Conservation (phyloP, 2,797 vertebrate species). For the Alectoris magna region DNA sequence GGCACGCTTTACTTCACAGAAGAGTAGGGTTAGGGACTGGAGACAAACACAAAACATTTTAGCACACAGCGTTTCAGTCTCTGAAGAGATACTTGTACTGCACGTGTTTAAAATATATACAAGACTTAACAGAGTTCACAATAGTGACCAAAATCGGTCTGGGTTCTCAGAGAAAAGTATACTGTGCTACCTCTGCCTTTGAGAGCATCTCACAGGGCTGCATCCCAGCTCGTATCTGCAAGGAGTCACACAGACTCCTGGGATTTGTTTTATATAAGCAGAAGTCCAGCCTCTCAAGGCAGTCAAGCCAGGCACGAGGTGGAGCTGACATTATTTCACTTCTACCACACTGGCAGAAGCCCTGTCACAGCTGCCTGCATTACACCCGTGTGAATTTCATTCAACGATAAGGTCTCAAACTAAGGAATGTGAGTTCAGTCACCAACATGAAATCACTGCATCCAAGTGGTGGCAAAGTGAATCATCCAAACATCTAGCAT, state of each 20-base stretch:
- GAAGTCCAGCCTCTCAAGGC: background rate
- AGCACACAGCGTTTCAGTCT: background rate
- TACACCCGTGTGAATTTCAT: rapidly evolving
- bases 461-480: background rate
- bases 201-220: background rate
- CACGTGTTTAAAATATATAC: rapidly evolving
- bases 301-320: background rate
- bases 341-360: background rate
- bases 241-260: background rate
- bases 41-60: background rate
- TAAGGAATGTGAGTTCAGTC: background rate
- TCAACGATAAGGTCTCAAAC: background rate
- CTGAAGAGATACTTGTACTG: background rate
- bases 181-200: background rate
- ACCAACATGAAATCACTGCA: rapidly evolving
- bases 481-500: rapidly evolving
- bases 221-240: background rate
- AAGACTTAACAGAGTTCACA: background rate
- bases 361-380: too few species aligned
- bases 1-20: background rate
- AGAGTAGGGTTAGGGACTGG: background rate
- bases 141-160: background rate
- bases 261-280: background rate
- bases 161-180: background rate
- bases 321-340: background rate